phyloP scores from a whole-genome alignment of 92 coral and sea anemone genomes.

The Actinernus sp. region DNA sequence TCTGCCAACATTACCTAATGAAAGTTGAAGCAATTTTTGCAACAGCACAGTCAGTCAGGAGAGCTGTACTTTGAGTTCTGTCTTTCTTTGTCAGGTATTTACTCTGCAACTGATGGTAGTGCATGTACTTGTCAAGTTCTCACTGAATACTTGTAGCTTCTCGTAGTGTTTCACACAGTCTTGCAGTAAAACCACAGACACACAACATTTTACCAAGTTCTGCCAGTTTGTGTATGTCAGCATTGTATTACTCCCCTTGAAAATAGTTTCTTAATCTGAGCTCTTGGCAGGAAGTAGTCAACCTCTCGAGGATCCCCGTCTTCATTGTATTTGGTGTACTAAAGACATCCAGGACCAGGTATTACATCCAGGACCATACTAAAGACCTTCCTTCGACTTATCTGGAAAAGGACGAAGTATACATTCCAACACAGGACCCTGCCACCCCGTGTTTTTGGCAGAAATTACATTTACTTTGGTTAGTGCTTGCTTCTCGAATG shows the following conservation, averaged over 20 bases:
- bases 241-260: constrained; percentile 25
- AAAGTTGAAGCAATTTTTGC: too few relatives aligned
- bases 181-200: constrained; percentile 14
- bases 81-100: too few relatives aligned
- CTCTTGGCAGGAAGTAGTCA: constrained; percentile 42
- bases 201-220: constrained; percentile 35
- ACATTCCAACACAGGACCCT: constrained; percentile 25
- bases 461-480: too few relatives aligned
- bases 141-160: too few relatives aligned
- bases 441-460: constrained; percentile 21
- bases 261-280: constrained; percentile 40
- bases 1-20: too few relatives aligned
- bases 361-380: too few relatives aligned
- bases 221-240: constrained; percentile 19
- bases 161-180: constrained; percentile 12
- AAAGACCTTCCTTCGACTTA: constrained; percentile 19
- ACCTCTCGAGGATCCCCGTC: constrained; percentile 41
- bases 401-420: constrained; percentile 33
- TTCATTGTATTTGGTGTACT: constrained; percentile 33
- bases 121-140: too few relatives aligned
- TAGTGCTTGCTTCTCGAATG: too few relatives aligned
- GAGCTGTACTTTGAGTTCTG: too few relatives aligned
- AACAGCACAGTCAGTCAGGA: too few relatives aligned
- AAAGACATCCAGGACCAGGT: constrained; percentile 21
- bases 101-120: too few relatives aligned